Evolutionary conservation across 2,888 invertebrate genomes (phyloP).

Genomic region (Chaetogeoica ovagalla): DNA sequence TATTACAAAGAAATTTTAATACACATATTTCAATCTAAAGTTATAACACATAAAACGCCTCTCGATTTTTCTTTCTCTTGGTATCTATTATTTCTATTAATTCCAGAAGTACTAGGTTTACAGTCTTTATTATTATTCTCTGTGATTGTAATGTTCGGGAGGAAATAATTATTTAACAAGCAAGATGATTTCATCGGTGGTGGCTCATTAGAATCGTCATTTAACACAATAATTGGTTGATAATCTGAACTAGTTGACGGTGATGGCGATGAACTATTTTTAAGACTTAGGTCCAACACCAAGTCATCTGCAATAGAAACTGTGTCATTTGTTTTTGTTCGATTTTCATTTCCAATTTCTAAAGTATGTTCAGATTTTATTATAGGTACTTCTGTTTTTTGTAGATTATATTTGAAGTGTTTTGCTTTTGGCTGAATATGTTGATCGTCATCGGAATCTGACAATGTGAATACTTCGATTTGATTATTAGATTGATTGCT

Average conservation of each 20-base stretch:
- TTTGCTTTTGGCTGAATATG: background rate
- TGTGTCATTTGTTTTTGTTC: background rate
- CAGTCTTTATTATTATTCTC: background rate
- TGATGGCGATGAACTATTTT: conserved; percentile 22
- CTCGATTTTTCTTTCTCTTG: conserved; percentile 27
- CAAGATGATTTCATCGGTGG: background rate
- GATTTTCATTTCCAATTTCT: background rate
- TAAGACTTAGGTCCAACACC: conserved; percentile 38
- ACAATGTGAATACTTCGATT: conserved; percentile 40
- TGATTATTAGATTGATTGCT: background rate
- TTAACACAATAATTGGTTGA: conserved; percentile 11
- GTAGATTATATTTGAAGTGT: background rate
- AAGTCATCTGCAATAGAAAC: conserved; percentile 5
- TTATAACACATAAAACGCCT: conserved; percentile 29
- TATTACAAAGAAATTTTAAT: background rate
- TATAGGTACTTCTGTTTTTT: background rate
- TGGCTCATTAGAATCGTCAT: background rate
- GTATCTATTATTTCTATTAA: background rate
- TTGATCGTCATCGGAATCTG: conserved; percentile 26
- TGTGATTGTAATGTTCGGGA: background rate
- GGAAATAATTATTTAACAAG: conserved; percentile 7
- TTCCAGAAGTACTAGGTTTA: conserved; percentile 16
- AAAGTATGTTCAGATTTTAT: conserved; percentile 29
- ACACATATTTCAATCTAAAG: conserved; percentile 31
- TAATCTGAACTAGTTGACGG: background rate